Conservation (phyloP, 2,797 vertebrate species). For the Macroramphosus scolopax region DNA sequence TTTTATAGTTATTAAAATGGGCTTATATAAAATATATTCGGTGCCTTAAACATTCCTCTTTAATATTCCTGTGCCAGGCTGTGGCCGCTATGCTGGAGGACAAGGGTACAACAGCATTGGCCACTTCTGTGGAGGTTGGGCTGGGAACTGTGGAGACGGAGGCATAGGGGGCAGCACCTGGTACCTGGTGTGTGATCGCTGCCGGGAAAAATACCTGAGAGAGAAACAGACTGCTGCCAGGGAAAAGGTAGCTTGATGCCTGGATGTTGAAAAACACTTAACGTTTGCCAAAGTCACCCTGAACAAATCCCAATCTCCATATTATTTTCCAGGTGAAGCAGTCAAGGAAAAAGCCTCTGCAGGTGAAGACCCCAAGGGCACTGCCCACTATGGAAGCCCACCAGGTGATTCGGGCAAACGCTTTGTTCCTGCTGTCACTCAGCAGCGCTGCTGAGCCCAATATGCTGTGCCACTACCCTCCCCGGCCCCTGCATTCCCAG, state of each 20-base stretch:
- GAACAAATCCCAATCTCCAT: constrained; percentile 5
- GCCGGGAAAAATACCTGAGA: constrained; percentile 96
- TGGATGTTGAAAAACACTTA: too few species aligned
- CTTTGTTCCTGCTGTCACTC: constrained; percentile 92
- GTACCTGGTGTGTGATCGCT: constrained; percentile 98
- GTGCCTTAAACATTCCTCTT: neutral
- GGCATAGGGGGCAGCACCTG: constrained; percentile 98
- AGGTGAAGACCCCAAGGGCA: constrained; percentile 94
- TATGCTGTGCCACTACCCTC: constrained; percentile 92
- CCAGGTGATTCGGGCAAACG: constrained; percentile 97
- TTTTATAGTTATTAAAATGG: neutral
- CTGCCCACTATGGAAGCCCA: constrained; percentile 99
- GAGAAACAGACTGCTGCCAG: constrained; percentile 97
- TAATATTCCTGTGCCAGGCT: constrained; percentile 76
- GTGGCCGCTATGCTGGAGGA: constrained; percentile 96
- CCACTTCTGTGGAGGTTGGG: constrained; percentile 98
- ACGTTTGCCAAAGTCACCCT: too few species aligned
- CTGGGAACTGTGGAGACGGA: constrained; percentile 97
- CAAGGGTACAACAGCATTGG: constrained; percentile 99
- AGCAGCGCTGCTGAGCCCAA: constrained; percentile 97
- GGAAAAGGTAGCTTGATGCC: constrained; percentile 86
- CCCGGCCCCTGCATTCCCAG: constrained; percentile 90
- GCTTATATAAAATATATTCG: too few species aligned
- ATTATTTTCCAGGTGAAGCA: constrained; percentile 87
- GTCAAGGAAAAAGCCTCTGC: constrained; percentile 93